Evolutionary conservation across 2,888 invertebrate species (phyloP).

Genomic region (Myopa tessellatipennis): DNA sequence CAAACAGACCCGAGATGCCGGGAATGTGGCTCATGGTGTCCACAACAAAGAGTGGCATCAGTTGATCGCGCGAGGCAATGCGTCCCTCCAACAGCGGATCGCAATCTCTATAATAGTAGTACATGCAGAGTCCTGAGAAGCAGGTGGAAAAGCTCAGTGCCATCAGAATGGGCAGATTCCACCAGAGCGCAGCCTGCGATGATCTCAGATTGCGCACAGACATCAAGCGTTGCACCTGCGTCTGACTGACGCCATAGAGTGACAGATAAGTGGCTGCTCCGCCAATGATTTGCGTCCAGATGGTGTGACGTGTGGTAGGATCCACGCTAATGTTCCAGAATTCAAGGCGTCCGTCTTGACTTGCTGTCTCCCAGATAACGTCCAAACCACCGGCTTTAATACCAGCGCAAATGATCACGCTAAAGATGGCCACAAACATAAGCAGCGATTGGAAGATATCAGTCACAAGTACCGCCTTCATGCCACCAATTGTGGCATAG

Average conservation of each 20-base stretch:
- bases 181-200: conserved; percentile 81
- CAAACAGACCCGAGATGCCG: conserved; percentile 88
- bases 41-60: conserved; percentile 84
- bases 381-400: conserved; percentile 77
- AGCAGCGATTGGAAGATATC: conserved; percentile 86
- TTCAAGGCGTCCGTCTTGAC: conserved; percentile 77
- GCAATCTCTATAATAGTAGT: conserved; percentile 83
- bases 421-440: conserved; percentile 86
- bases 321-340: conserved; percentile 78
- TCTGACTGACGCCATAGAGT: conserved; percentile 88
- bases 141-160: conserved; percentile 80
- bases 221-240: conserved; percentile 81
- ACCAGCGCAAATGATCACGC: conserved; percentile 80
- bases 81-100: conserved; percentile 78
- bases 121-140: conserved; percentile 85
- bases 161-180: conserved; percentile 83
- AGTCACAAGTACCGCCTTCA: conserved; percentile 90
- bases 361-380: conserved; percentile 79
- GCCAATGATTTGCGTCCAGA: conserved; percentile 85
- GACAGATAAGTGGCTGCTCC: conserved; percentile 84
- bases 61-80: conserved; percentile 78
- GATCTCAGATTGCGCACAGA: conserved; percentile 78
- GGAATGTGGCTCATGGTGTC: conserved; percentile 79
- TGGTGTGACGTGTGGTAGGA: conserved; percentile 85
- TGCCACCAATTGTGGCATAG: conserved; percentile 88